Evolutionary conservation across 2,113 vertebrate genomes (phyloP).

Genomic region (Pionites leucogaster): DNA sequence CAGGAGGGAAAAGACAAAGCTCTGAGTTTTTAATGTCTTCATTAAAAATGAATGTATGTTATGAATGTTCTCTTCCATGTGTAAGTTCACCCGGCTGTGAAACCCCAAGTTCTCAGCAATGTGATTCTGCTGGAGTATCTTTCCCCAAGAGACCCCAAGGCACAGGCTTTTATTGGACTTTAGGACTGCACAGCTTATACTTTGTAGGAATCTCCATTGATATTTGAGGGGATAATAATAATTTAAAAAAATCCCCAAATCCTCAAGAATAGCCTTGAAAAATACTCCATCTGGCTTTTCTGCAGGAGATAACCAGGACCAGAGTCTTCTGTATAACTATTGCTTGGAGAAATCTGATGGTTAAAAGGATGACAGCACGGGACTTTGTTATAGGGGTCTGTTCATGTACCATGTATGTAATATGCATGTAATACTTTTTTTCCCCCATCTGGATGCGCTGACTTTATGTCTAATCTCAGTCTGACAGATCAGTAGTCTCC

Average conservation of each 20-base stretch:
- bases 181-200: not conserved
- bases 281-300: not conserved
- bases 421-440: too few relatives aligned
- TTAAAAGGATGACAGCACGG: not conserved
- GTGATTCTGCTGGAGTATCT: not conserved
- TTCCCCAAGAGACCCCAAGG: not conserved
- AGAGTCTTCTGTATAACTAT: not conserved
- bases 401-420: not conserved
- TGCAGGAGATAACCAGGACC: not conserved
- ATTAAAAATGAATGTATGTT: not conserved
- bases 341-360: not conserved
- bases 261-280: not conserved
- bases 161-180: not conserved
- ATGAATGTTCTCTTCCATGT: not conserved
- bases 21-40: not conserved
- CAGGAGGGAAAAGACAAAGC: not conserved
- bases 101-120: not conserved
- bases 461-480: not conserved
- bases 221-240: not conserved
- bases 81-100: not conserved
- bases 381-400: not conserved
- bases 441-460: not conserved
- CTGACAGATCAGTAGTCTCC: not conserved
- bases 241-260: not conserved
- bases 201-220: not conserved